Conservation (phyloP, 2,888 invertebrate genomes). For the Spilosoma lubricipeda region DNA sequence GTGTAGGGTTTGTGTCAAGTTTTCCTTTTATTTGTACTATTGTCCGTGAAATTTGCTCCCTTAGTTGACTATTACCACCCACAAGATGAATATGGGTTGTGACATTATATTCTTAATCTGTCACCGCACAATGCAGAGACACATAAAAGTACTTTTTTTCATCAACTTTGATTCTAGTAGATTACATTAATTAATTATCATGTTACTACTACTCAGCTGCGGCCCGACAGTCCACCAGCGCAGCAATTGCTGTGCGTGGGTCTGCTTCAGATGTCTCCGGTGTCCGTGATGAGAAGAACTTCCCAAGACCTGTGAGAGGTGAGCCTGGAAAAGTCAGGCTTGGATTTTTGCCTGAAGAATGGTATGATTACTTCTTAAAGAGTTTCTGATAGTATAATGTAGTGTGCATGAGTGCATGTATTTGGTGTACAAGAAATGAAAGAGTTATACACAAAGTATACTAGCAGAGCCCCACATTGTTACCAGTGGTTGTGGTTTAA, state of each 20-base stretch:
- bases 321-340: conserved; percentile 93
- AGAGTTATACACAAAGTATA: too few species aligned
- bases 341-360: conserved; percentile 97
- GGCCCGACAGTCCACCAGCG: conserved; percentile 78
- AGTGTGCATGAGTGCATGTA: neutral
- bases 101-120: too few species aligned
- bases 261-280: conserved; percentile 82
- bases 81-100: too few species aligned
- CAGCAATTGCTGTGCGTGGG: conserved; percentile 84
- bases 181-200: neutral
- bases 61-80: too few species aligned
- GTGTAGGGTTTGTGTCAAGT: too few species aligned
- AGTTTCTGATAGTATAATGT: neutral
- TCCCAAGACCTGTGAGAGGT: conserved; percentile 89
- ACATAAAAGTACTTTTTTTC: neutral
- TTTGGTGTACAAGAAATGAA: too few species aligned
- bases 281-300: conserved; percentile 90
- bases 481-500: too few species aligned
- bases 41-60: too few species aligned
- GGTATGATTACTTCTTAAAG: conserved; percentile 77
- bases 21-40: too few species aligned
- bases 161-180: neutral
- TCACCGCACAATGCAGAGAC: too few species aligned
- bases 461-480: too few species aligned
- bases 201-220: conserved; percentile 62